Evolutionary conservation across 2,888 invertebrate species (phyloP).

Genomic region (Cerastis leucographa): DNA sequence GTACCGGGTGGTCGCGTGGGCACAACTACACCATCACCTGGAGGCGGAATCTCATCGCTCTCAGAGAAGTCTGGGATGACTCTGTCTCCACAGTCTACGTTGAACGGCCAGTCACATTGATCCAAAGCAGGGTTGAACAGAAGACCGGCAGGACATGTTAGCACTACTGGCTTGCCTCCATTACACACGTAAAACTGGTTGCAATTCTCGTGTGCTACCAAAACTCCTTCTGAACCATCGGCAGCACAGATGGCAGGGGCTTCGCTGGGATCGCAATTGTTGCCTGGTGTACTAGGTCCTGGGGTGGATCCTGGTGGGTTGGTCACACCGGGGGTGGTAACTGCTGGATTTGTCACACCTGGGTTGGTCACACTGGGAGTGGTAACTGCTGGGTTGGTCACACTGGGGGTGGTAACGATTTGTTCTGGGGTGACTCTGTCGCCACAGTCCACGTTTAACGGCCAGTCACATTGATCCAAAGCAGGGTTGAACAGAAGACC

Average conservation of each 20-base stretch:
- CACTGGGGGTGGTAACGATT: too few species aligned
- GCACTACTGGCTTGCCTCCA: slow-evolving; percentile 64
- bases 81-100: slow-evolving; percentile 73
- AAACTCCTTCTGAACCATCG: slow-evolving; percentile 65
- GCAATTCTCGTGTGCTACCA: slow-evolving; percentile 76
- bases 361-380: too few species aligned
- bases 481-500: slow-evolving; percentile 70
- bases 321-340: not conserved
- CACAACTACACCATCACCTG: not conserved
- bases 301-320: slow-evolving; percentile 1
- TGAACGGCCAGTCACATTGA: slow-evolving; percentile 73
- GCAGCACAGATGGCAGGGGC: slow-evolving; percentile 70
- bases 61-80: slow-evolving; percentile 3
- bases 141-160: slow-evolving; percentile 62
- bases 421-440: slow-evolving; percentile 56
- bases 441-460: slow-evolving; percentile 69
- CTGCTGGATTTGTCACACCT: too few species aligned
- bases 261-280: slow-evolving; percentile 65
- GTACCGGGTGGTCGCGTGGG: slow-evolving; percentile 30
- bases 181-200: slow-evolving; percentile 73
- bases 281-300: slow-evolving; percentile 26
- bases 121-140: slow-evolving; percentile 69
- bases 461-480: slow-evolving; percentile 73
- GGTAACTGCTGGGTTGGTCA: too few species aligned
- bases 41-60: slow-evolving; percentile 3